Base-by-base conservation (phyloP, 2,888 invertebrate genomes). In the Lamproptera curius region DNA sequence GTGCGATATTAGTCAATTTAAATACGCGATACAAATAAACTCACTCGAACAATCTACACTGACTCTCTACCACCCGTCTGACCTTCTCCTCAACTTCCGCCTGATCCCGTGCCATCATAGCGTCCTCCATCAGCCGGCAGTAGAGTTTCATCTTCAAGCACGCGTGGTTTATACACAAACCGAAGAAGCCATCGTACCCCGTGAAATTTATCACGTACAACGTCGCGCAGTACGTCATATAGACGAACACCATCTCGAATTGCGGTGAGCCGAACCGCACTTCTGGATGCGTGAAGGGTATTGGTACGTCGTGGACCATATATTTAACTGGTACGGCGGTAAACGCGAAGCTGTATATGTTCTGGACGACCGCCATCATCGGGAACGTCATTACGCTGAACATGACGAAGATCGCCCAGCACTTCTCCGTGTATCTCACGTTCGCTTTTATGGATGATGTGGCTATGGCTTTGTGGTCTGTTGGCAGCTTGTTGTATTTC, bases 111-210 rank as follows among this genome's bases (percentile, higher is more conserved):
- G 46, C 52, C 0, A 40, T 42, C 50, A 76, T 46, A 0, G 73
- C 73, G 0, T 76, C 70, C 1, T 75, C 69, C 23, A 81, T 46
- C 1, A 54, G 58, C 14, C 59, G 59, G 45, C 80, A 75, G 9
- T 58, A 69, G 13, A 79, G 3, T 2, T 64, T 61, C 62, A 81
- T 76, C 54, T 81, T 81, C 49, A 79, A 45, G 20, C 81, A 79
- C 0, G 75, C 74, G 54, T 82, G 81, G 54, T 74, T 73, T 0
- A 75, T 64, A 0, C 56, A 53, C 13, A 82, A 8, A 0, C 76
- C 77, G 16, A 73, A 81, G 20, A 76, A 75, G 0, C 71, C 73
- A n/a, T 82, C 81, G 51, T 70, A 80, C 0, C 76, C 76, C 0
- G 59, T 55, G 28, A 72, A 81, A 16, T 71, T 72, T 0, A 73